Evolutionary conservation across 2,888 invertebrate genomes (phyloP).

Genomic region (Sipunculus nudus): DNA sequence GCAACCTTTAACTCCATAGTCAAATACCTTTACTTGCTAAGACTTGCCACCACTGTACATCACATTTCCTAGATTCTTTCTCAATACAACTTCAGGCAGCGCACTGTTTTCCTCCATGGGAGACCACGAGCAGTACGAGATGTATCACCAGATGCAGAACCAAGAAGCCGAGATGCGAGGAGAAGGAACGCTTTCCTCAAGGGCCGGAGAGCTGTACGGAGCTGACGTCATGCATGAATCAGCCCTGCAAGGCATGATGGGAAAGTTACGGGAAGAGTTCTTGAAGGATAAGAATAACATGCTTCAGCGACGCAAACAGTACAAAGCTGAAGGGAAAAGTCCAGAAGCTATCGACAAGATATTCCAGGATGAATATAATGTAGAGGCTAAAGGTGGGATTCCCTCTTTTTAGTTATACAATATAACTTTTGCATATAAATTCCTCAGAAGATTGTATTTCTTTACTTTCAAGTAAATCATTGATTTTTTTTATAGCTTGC

Average conservation of each 20-base stretch:
- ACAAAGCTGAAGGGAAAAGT: constrained; percentile 18
- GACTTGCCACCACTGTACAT: too few species aligned
- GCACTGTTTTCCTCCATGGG: constrained; percentile 22
- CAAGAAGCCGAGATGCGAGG: constrained; percentile 43
- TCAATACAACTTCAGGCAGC: too few species aligned
- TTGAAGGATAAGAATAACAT: background rate
- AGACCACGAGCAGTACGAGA: constrained; percentile 27
- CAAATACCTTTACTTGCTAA: too few species aligned
- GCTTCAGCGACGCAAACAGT: constrained; percentile 3
- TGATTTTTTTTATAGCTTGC: too few species aligned
- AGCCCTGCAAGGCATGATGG: constrained; percentile 49
- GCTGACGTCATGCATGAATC: constrained; percentile 35
- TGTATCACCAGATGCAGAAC: constrained; percentile 22
- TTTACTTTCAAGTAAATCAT: too few species aligned
- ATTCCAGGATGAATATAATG: constrained; percentile 7
- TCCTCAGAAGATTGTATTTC: too few species aligned
- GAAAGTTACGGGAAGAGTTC: constrained; percentile 35
- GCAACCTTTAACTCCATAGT: too few species aligned
- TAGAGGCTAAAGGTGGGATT: constrained; percentile 11
- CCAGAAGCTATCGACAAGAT: constrained; percentile 16
- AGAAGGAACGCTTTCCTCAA: constrained; percentile 34
- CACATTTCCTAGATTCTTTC: too few species aligned
- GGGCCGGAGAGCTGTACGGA: constrained; percentile 40
- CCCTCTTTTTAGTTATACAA: background rate
- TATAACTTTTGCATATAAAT: too few species aligned